Base-by-base conservation (phyloP, 2,888 invertebrate species). In the Microctonus aethiopoides region DNA sequence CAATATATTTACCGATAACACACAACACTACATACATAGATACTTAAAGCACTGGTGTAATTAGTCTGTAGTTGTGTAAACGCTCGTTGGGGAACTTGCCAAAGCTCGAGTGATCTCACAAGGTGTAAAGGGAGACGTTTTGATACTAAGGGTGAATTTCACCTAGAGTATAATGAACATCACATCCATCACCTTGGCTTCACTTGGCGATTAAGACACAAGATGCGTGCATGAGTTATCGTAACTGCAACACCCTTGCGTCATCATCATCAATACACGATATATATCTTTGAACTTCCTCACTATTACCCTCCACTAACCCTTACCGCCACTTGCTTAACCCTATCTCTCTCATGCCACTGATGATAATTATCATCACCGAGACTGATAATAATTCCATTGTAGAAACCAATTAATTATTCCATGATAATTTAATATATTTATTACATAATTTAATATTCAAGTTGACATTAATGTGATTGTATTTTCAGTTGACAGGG, bases 131-230 rank as follows among this genome's bases (percentile, higher is more conserved):
- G 54, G 39, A 56, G 32, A 29, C 22, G 29, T 16, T 10, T n/a
- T 10, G 54, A 54, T 22, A n/a, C n/a, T 26, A 26, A 26, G 24
- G 20, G 56, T n/a, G 39, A 67, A 69, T 46, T 46, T 6, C 39
- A 39, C 39, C 13, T n/a, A 13, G 16, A 16, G 46, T 46, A 46
- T 71, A 68, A 61, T 71, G 66, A 66, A 65, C 70, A 74, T 79
- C 78, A 71, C 81, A 79, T 83, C 82, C 78, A 83, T 83, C 80
- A 81, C 79, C 73, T 46, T 75, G 78, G 77, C 69, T 60, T 56
- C 76, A 72, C 75, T 74, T 74, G 72, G 77, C 82, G 79, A 82
- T 83, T 82, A 82, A 79, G 74, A 77, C 75, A 75, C 78, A 74
- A 75, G 73, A 75, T 74, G 72, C 72, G 74, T 72, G 75, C 76